Conservation (phyloP, 2,888 invertebrate genomes). For the Tanytarsus gracilentus region DNA sequence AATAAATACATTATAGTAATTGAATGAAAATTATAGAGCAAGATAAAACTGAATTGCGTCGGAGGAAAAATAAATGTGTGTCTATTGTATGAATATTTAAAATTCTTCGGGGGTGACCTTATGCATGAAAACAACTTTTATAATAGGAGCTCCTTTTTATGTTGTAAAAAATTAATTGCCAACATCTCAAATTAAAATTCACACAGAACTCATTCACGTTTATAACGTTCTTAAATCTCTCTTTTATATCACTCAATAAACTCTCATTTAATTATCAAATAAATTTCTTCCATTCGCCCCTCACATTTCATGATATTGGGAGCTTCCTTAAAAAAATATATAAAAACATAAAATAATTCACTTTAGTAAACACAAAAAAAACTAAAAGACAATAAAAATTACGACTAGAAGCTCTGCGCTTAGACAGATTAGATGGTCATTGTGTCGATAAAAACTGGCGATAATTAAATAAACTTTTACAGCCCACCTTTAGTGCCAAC, state of each 20-base stretch:
- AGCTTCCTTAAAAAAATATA: neutral
- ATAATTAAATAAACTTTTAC: constrained; percentile 14
- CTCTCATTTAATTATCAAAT: constrained; percentile 25
- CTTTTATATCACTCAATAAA: constrained; percentile 23
- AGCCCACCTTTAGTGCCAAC: constrained; percentile 8
- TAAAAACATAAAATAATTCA: neutral
- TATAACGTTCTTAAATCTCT: constrained; percentile 7
- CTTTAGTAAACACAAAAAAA: neutral
- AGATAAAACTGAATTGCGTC: too few relatives aligned
- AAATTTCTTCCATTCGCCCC: neutral
- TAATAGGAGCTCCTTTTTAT: too few relatives aligned
- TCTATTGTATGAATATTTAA: too few relatives aligned
- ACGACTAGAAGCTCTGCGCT: constrained; percentile 17
- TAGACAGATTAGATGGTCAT: constrained; percentile 8
- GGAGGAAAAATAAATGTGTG: too few relatives aligned
- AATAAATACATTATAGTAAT: too few relatives aligned
- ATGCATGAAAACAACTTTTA: too few relatives aligned
- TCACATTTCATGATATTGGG: neutral
- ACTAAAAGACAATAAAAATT: constrained; percentile 17
- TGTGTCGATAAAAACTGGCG: neutral
- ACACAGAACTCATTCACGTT: too few relatives aligned
- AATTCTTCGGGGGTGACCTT: too few relatives aligned
- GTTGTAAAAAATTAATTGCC: too few relatives aligned
- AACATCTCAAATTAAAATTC: too few relatives aligned
- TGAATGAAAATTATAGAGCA: too few relatives aligned